A percentile compares a stretch with the other conserved stretches of the same genome.
phyloP scores from a whole-genome alignment of 2,797 vertebrate species.

The Propithecus perrieri region DNA sequence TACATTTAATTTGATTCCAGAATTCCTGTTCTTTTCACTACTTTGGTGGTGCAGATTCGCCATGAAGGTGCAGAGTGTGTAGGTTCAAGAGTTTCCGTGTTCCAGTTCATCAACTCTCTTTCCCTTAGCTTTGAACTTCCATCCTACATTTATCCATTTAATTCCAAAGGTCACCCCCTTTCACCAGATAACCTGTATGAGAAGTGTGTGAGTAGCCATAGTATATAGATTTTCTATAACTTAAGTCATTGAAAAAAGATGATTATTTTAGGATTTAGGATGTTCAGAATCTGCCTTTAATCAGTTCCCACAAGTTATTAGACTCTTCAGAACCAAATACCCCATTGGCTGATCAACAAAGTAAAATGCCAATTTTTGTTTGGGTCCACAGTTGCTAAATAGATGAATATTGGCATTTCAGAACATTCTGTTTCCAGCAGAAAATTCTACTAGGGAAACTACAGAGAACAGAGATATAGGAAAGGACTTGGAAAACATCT shows the following conservation, averaged over 20 bases:
- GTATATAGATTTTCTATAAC: not conserved
- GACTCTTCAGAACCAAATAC: not conserved
- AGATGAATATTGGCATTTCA: not conserved
- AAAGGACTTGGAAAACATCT: not conserved
- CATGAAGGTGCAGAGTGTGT: not conserved
- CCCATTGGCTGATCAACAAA: not conserved
- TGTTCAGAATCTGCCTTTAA: not conserved
- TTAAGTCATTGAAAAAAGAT: not conserved
- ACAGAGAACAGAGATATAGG: not conserved
- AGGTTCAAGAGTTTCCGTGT: not conserved
- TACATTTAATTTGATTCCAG: not conserved
- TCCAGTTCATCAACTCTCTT: not conserved
- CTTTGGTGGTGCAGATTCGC: not conserved
- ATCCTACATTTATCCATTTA: not conserved
- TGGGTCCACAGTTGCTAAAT: not conserved
- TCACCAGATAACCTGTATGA: not conserved
- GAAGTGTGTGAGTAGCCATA: not conserved
- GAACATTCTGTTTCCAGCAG: not conserved
- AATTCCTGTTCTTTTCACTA: not conserved
- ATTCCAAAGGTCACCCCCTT: not conserved
- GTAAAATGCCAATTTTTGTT: not conserved
- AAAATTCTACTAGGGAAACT: not conserved
- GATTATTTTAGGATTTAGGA: not conserved
- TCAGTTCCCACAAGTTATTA: not conserved
- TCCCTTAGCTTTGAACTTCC: not conserved